Base-by-base conservation (phyloP, 2,797 vertebrate species). In the Tenualosa ilisha region DNA sequence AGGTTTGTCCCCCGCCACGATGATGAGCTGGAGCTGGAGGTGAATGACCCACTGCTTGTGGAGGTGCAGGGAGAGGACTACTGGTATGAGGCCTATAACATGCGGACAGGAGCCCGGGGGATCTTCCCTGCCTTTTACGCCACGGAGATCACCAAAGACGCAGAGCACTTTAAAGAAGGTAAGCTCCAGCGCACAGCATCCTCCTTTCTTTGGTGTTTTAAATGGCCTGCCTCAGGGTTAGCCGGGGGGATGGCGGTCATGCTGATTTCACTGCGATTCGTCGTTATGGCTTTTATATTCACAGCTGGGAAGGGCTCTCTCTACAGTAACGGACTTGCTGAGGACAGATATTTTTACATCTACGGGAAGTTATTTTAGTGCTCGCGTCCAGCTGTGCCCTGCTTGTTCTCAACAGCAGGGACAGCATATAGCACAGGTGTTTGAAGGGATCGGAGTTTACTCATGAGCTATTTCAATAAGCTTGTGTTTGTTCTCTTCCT, bases 71-170 rank as follows among this genome's bases (percentile, higher is more conserved):
- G 97, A 0, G 98, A 99, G 87, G 98, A 99, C 92, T 98, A 96
- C 91, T 99, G 98, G 98, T 99, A 98, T 0, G 97, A 98, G 89
- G 98, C 97, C 82, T 97, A 97, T 94, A 99, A 99, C 92, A 99
- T 99, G 98, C 94, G 98, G 86, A 98, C 97, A 0, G 97, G 98
- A 0, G 95, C 95, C 63, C 95, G 92, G 0, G 98, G 98, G 7
- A 95, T 98, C 91, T 99, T 99, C 87, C 98, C 98, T 0, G 97
- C 97, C 81, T 99, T 97, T 91, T 99, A 99, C 0, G 98, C 98
- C 79, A 96, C 96, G 0, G 98, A 99, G 91, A 97, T 98, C 91
- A 93, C 94, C 91, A 97, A 97, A 94, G 98, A 99, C 83, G 86
- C 94, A 0, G 97, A 98, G 56, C 95, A 93, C 1, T 86, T 95